phyloP scores from a whole-genome alignment of 2,797 vertebrate species.

The Nyctibius grandis region DNA sequence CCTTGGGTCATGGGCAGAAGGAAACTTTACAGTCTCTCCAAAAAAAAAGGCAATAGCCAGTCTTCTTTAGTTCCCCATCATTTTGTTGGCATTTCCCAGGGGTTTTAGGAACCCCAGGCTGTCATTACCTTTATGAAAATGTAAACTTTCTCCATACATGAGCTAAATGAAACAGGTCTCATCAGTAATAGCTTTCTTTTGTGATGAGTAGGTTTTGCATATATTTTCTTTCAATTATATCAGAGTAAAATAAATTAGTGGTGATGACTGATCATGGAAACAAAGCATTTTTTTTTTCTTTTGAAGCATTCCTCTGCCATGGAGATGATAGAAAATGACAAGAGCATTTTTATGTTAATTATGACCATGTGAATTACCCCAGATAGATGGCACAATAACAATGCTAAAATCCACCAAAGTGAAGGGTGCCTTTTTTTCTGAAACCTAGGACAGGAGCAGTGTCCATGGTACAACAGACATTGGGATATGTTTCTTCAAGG shows the following conservation, averaged over 20 bases:
- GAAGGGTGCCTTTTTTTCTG: not conserved
- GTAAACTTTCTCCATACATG: not conserved
- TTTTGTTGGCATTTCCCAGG: not conserved
- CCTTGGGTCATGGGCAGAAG: not conserved
- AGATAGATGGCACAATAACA: slow-evolving; percentile 5
- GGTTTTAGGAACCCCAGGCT: not conserved
- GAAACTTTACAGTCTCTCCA: not conserved
- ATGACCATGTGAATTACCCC: not conserved
- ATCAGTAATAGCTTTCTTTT: not conserved
- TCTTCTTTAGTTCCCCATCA: not conserved
- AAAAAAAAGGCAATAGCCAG: not conserved
- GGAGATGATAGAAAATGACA: not conserved
- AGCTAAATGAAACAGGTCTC: not conserved
- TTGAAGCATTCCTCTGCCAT: not conserved
- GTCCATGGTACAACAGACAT: not conserved
- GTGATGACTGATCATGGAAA: slow-evolving; percentile 11
- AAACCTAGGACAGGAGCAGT: not conserved
- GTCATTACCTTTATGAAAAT: not conserved
- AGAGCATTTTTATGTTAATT: slow-evolving; percentile 31
- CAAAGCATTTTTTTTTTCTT: not conserved
- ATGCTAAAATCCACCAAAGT: not conserved
- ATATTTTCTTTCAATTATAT: slow-evolving; percentile 33
- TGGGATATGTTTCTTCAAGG: not conserved
- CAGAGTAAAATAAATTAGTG: slow-evolving; percentile 20
- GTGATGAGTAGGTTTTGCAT: not conserved